phyloP scores from a whole-genome alignment of 2,888 invertebrate genomes.

The Ischnura elegans region DNA sequence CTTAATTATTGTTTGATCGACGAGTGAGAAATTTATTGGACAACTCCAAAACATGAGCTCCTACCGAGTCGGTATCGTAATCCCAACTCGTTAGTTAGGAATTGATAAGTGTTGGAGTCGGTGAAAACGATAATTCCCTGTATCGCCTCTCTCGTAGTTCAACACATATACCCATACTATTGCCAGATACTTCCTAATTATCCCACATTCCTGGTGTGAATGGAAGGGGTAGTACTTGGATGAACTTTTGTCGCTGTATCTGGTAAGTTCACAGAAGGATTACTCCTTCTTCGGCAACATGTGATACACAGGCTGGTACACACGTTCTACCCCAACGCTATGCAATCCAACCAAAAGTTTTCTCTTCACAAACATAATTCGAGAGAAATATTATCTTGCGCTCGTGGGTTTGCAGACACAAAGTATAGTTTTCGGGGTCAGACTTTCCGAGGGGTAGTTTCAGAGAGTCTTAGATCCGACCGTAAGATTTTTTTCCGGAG shows the following conservation, averaged over 20 bases:
- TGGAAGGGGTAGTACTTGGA: not conserved
- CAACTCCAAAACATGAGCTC: not conserved
- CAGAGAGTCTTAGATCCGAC: not conserved
- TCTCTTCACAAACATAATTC: not conserved
- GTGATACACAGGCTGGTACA: not conserved
- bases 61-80: not conserved
- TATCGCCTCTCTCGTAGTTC: not conserved
- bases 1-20: too few species aligned
- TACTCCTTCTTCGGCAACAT: not conserved
- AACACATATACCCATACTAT: not conserved
- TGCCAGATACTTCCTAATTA: not conserved
- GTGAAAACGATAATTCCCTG: not conserved
- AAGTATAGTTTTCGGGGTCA: not conserved
- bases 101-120: not conserved
- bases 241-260: not conserved
- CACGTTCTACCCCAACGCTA: not conserved
- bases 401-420: not conserved
- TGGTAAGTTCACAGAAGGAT: not conserved
- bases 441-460: slow-evolving; percentile 16
- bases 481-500: not conserved
- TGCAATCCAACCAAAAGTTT: not conserved
- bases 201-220: not conserved
- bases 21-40: not conserved
- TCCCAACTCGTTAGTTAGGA: too few species aligned
- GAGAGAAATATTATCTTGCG: not conserved